These are phyloP conservation scores for Monochamus saltuarius DNA, from an alignment of 1,140 invertebrate genomes.

Conservation along the genomic window DNA sequence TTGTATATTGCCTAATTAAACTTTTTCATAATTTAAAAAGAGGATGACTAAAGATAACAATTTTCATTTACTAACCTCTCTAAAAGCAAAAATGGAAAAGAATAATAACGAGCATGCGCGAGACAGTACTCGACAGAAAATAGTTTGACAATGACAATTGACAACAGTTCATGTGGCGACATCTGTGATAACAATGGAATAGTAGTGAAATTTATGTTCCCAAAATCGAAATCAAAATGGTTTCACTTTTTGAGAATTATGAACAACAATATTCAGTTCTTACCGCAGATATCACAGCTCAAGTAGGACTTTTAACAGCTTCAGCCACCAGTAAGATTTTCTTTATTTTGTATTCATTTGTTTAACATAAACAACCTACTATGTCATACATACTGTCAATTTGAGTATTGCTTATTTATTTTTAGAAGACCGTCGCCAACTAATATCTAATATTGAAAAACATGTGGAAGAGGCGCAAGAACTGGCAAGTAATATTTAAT, in stretches of 20 bases:
- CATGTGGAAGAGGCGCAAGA: conserved; percentile 85
- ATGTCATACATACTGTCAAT: not conserved
- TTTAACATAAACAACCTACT: conserved; percentile 4
- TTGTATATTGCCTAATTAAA: conserved; percentile 5
- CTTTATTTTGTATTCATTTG: conserved; percentile 12
- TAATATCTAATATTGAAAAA: conserved; percentile 70
- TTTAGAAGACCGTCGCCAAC: conserved; percentile 63
- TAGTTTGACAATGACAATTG: not conserved
- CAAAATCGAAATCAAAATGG: conserved; percentile 54
- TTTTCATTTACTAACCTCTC: conserved; percentile 10
- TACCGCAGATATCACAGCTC: conserved; percentile 79
- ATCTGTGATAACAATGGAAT: conserved; percentile 14
- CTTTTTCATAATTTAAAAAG: conserved; percentile 3
- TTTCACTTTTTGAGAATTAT: conserved; percentile 75
- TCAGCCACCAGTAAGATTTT: conserved; percentile 50
- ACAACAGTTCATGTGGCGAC: not conserved
- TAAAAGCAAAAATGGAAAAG: conserved; percentile 10
- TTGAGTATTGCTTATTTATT: conserved; percentile 28
- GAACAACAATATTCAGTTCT: conserved; percentile 82
- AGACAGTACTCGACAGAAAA: not conserved
- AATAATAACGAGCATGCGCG: not conserved
- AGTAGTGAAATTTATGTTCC: not conserved
- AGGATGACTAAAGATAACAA: conserved; percentile 14
- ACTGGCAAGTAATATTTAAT: conserved; percentile 61
- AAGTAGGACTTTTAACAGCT: conserved; percentile 70